Conservation (phyloP, 1,140 invertebrate species). For the Diprion similis region DNA sequence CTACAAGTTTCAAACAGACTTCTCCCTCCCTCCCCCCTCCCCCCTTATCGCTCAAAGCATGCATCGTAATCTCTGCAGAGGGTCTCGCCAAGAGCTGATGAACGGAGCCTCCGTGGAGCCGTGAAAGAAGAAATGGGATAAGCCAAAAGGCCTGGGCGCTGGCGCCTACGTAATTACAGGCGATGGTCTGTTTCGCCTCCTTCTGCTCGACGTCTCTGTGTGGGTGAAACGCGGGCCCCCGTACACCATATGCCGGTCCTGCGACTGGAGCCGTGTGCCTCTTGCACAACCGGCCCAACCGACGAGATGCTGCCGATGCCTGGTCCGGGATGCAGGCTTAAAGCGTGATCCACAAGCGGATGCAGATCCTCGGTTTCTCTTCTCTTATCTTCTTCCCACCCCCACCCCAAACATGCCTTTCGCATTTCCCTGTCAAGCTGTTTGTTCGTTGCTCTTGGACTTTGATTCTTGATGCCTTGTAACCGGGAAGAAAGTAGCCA, state of each 20-base stretch:
- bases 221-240: constrained; percentile 19
- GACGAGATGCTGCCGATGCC: constrained; percentile 11
- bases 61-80: too few relatives aligned
- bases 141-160: not conserved
- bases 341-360: constrained; percentile 28
- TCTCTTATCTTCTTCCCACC: too few relatives aligned
- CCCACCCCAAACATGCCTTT: too few relatives aligned
- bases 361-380: constrained; percentile 18
- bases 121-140: not conserved
- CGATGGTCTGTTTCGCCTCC: not conserved
- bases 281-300: constrained; percentile 29
- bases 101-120: too few relatives aligned
- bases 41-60: too few relatives aligned
- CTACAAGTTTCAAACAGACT: too few relatives aligned
- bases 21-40: too few relatives aligned
- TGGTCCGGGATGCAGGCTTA: constrained; percentile 3
- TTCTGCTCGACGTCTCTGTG: not conserved
- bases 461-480: too few relatives aligned
- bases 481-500: too few relatives aligned
- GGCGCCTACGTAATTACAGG: not conserved
- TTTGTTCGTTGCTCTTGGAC: too few relatives aligned
- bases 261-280: constrained; percentile 25
- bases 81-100: too few relatives aligned
- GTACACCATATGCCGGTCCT: constrained; percentile 44
- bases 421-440: too few relatives aligned